Base-by-base conservation (phyloP, 2,113 vertebrate species). In the Solea solea region DNA sequence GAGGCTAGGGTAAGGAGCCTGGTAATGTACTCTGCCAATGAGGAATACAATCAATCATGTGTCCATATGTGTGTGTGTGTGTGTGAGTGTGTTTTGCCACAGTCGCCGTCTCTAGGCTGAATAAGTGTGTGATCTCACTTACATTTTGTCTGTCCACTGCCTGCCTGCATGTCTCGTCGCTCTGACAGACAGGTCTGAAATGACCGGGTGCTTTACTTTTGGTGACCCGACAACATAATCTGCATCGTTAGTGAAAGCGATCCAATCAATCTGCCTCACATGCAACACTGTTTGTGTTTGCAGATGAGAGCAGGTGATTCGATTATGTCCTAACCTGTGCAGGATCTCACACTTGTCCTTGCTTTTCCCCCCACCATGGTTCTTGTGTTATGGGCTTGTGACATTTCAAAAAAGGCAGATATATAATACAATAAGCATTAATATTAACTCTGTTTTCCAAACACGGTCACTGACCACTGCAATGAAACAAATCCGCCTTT, bases 191-290 rank as follows among this genome's bases (percentile, higher is more conserved):
- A 51, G 42, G 61, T 55, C 52, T 34, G 16, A 15, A 53, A 7
- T 76, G 76, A 76, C 74, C 63, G 14, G 57, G 44, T 71, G 73
- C 44, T 28, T 69, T 64, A 74, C 74, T 76, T 62, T 75, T 69
- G 76, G 71, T 81, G 82, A 88, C 81, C 76, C 74, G 59, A 83
- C 79, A 75, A 63, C 58, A 68, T 83, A 86, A 88, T 88, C 86
- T 76, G 57, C 81, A 71, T 73, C 84, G 75, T 76, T 16, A 0
- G 64, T 74, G 70, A 83, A 86, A 87, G 71, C 63, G 78, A 91
- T 79, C 76, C 87, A 78, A 85, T 86, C 85, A 80, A 81, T 82
- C 12, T 50, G 45, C 64, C 72, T 71, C 51, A 42, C 74, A 62
- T 5, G 6, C 58, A 41, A 48, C 41, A 53, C 28, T 50, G 40